Percentiles rank a stretch among this genome's conserved stretches.
phyloP scores from a whole-genome alignment of 2,888 invertebrate genomes.

The Melolontha melolontha region DNA sequence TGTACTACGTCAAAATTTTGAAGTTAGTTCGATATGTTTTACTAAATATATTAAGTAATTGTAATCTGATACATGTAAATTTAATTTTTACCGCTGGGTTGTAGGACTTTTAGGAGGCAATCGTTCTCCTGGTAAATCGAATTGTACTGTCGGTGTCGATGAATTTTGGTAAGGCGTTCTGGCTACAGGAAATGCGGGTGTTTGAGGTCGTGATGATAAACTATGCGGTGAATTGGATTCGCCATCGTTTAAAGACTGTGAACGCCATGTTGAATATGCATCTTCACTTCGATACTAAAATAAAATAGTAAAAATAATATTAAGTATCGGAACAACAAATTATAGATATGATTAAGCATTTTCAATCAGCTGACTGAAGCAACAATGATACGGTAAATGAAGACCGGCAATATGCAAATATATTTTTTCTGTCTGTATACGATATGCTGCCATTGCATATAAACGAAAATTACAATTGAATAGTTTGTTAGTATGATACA shows the following conservation, averaged over 20 bases:
- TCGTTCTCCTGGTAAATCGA: slow-evolving; percentile 69
- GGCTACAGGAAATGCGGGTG: slow-evolving; percentile 94
- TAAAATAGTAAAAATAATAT: slow-evolving; percentile 38
- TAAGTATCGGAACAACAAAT: not conserved
- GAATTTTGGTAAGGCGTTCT: slow-evolving; percentile 87
- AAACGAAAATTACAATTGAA: no score
- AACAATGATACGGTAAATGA: no score
- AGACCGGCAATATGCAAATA: no score
- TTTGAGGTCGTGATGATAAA: slow-evolving; percentile 79
- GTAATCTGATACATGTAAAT: no score
- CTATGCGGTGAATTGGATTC: slow-evolving; percentile 70
- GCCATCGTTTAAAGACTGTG: slow-evolving; percentile 69
- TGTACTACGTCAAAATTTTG: not conserved
- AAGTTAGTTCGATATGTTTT: slow-evolving; percentile 20
- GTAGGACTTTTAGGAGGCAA: slow-evolving; percentile 86
- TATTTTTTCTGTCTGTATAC: no score
- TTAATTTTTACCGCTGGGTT: slow-evolving; percentile 71
- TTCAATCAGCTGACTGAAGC: no score
- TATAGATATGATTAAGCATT: no score
- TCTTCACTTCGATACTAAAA: slow-evolving; percentile 71
- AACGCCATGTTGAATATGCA: slow-evolving; percentile 68
- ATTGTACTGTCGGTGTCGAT: slow-evolving; percentile 73
- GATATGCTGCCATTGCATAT: no score
- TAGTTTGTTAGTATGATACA: no score
- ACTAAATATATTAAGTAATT: no score